Evolutionary conservation across 2,113 vertebrate genomes (phyloP).

Genomic region (Percina caprodes): DNA sequence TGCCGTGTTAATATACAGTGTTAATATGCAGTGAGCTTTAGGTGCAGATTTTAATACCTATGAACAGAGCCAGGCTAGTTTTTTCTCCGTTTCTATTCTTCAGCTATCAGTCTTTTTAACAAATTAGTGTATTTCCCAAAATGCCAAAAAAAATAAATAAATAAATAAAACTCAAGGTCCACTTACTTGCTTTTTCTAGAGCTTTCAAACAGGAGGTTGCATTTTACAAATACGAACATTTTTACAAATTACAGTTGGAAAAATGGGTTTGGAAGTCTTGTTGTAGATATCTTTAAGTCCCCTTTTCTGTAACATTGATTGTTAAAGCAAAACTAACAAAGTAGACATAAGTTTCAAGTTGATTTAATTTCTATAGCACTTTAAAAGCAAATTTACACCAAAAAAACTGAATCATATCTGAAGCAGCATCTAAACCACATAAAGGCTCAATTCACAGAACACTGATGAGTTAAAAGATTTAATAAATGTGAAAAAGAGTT

Average conservation of each 20-base stretch:
- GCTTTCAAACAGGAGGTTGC: neutral
- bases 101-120: no score
- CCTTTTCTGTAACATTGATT: neutral
- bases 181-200: neutral
- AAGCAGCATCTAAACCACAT: neutral
- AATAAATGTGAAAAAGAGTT: neutral
- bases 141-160: neutral
- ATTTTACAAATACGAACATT: neutral
- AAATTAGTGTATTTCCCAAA: neutral
- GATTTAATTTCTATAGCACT: no score
- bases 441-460: neutral
- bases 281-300: neutral
- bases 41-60: neutral
- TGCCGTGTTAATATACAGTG: no score
- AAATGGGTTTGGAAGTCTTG: neutral
- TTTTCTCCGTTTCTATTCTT: no score
- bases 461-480: neutral
- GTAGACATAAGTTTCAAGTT: no score
- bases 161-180: neutral
- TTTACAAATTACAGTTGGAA: no score
- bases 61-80: no score
- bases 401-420: neutral
- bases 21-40: no score
- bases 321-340: no score
- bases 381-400: no score